Base-by-base conservation (phyloP, 23 tunicate species). In the Botrylloides violaceus region DNA sequence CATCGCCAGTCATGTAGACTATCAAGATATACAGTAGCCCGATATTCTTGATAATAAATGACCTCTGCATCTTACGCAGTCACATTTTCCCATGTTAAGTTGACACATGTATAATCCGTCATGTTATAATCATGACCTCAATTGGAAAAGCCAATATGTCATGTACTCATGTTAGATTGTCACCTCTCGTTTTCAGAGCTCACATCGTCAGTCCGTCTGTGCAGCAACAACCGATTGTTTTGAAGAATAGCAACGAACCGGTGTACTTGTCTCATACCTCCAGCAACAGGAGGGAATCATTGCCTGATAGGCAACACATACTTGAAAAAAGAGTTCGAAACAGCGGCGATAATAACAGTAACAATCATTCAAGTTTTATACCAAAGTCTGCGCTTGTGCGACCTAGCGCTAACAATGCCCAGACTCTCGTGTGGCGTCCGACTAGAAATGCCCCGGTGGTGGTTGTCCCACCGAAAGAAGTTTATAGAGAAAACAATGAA, bases 391-490 rank as follows among this genome's bases (percentile, higher is more conserved):
- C 99, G 1, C 77, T 95, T 15, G 92, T 95, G 23, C 73, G 89
- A 28, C 99, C 99, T 0, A 77, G 85, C 22, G 99, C 99, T 9
- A 95, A 95, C 77, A 95, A 95, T 65, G 88, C 92, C 6, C 99
- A 95, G 77, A 90, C 95, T 15, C 61, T 95, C 23, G 76, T 95
- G 1, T 95, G 99, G 99, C 70, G 99, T 15, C 99, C 99, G 34
- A 79, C 81, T 0, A 73, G 72, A 36, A 70, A 75, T 50, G 66
- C 43, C 2, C 85, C 85, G 4, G 78, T 87, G 23, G 73, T 84
- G 0, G 99, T 95, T 22, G 99, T 95, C 21, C 91, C 96, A 2
- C 83, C 99, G 24, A 95, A 95, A 65, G 99, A 95, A 64, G 83
- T 68, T 49, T 92, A 87, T 76, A 82, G 63, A 55, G 96, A 95